Base-by-base conservation (phyloP, 1,140 invertebrate genomes). In the Apis dorsata region DNA sequence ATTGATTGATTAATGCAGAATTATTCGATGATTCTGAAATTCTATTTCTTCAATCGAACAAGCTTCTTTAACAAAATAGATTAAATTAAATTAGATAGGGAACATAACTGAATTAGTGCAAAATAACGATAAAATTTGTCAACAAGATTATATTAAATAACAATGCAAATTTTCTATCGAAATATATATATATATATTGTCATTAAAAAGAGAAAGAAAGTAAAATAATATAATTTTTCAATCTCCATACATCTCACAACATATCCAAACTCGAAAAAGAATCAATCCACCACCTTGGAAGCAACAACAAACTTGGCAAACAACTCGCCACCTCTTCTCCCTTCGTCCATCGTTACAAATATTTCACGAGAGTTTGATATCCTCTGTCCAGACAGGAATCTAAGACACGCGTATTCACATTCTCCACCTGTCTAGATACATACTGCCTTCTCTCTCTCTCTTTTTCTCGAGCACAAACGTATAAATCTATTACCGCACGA, bases 401-500 rank as follows among this genome's bases (percentile, higher is more conserved):
- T 55, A n/a, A 60, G 57, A 75, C 60, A 28, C 55, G 49, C 21
- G 21, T 53, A 73, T 80, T 55, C 55, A 24, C 24, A 28, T 59
- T 62, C 11, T 19, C 10, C 17, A 59, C 55, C 2, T 17, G 62
- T 68, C 75, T 57, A 62, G 71, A 28, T 82, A 15, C 62, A 51
- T 75, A 75, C 49, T 24, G 71, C 77, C 71, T 80, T 49, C 81
- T 63, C 69, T 62, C 55, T 44, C 34, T 44, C 34, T 44, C 34
- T 44, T 2, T 44, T 2, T 44, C 51, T 68, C 65, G 57, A 66
- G 53, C 59, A 75, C 66, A 62, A 70, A 73, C 83, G 84, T 85
- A 91, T 91, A 91, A 91, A 91, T 91, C 89, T 89, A 91, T 91
- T 91, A 91, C 87, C 80, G 73, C 70, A 74, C 78, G 78, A 87